Conservation (phyloP, 1,140 invertebrate species). For the Scylla paramamosain region DNA sequence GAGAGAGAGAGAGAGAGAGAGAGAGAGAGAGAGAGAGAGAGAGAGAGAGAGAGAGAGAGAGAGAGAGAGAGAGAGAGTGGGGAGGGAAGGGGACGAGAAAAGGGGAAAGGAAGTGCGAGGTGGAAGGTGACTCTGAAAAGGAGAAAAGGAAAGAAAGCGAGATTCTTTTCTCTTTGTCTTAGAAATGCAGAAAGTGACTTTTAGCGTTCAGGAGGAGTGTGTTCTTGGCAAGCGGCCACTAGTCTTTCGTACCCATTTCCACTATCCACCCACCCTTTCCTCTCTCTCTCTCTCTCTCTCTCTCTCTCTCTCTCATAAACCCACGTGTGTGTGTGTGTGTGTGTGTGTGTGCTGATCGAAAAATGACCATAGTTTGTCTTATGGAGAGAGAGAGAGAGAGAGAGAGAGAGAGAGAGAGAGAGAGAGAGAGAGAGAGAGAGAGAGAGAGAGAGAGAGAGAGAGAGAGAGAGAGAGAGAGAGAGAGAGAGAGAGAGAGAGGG, state of each 20-base stretch:
- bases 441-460: too few relatives aligned
- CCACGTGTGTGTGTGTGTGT: too few relatives aligned
- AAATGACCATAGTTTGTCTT: too few relatives aligned
- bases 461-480: too few relatives aligned
- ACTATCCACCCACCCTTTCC: not conserved
- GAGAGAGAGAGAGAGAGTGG: not conserved
- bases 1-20: too few relatives aligned
- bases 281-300: constrained; percentile 6
- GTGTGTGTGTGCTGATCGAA: too few relatives aligned
- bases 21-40: too few relatives aligned
- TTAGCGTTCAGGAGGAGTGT: not conserved
- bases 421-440: not conserved
- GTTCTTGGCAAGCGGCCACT: constrained; percentile 8
- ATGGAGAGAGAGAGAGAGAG: not conserved
- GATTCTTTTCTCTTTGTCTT: not conserved
- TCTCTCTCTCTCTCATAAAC: not conserved
- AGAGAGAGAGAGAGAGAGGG: too few relatives aligned
- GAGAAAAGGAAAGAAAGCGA: not conserved
- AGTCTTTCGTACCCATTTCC: not conserved
- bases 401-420: constrained; percentile 16
- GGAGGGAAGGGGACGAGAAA: not conserved
- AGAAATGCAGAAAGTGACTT: not conserved
- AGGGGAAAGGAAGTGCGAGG: not conserved
- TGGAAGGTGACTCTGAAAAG: too few relatives aligned
- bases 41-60: too few relatives aligned